Evolutionary conservation across 2,888 invertebrate genomes (phyloP).

Genomic region (Antitype chi): DNA sequence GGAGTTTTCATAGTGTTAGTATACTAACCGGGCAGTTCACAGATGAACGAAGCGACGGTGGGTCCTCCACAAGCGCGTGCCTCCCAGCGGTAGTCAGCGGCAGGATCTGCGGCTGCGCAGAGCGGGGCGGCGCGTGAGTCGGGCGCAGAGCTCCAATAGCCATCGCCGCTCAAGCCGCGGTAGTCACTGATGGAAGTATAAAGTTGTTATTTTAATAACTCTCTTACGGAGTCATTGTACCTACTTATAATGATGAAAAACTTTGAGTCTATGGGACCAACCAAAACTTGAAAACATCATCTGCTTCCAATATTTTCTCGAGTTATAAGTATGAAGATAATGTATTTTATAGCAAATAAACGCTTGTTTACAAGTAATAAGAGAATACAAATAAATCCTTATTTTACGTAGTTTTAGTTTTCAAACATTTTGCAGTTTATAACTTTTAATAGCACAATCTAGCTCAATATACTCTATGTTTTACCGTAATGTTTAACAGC

Average conservation of each 20-base stretch:
- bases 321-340: background rate
- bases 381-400: background rate
- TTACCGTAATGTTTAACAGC: background rate
- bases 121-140: slow-evolving; percentile 91
- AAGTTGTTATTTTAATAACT: background rate
- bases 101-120: slow-evolving; percentile 94
- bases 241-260: background rate
- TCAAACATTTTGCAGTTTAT: background rate
- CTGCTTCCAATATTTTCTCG: background rate
- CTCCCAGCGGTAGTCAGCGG: slow-evolving; percentile 95
- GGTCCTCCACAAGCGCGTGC: slow-evolving; percentile 94
- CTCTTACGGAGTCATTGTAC: background rate
- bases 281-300: background rate
- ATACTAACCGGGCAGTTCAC: slow-evolving; percentile 93
- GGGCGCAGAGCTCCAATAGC: slow-evolving; percentile 94
- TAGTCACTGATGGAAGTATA: slow-evolving; percentile 86
- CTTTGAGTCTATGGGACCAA: background rate
- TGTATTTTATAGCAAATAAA: background rate
- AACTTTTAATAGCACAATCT: no score
- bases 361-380: background rate
- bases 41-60: slow-evolving; percentile 94
- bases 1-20: background rate
- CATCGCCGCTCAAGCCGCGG: slow-evolving; percentile 91
- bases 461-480: background rate
- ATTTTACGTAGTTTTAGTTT: background rate